A percentile compares a stretch with the other conserved stretches of the same genome.
phyloP scores from a whole-genome alignment of 2,888 invertebrate species.

The Linnaemya tessellans region DNA sequence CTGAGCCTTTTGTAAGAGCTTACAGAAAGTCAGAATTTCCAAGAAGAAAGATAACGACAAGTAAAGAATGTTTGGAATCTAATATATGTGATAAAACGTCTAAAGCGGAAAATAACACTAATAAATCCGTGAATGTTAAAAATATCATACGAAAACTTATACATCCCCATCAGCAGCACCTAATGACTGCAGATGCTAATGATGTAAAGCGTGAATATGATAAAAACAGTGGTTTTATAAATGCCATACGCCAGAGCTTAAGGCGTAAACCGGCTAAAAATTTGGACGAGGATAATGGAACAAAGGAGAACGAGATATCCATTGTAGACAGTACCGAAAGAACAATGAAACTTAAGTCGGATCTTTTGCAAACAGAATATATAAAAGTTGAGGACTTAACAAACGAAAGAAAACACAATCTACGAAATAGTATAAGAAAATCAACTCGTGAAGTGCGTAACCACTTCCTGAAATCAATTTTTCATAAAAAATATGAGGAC shows the following conservation, averaged over 20 bases:
- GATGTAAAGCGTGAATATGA: slow-evolving; percentile 49
- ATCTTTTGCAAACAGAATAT: slow-evolving; percentile 76
- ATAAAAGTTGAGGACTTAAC: slow-evolving; percentile 78
- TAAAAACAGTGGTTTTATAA: slow-evolving; percentile 67
- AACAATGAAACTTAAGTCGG: slow-evolving; percentile 80
- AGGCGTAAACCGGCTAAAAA: slow-evolving; percentile 77
- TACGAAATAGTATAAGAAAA: slow-evolving; percentile 80
- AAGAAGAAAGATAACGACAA: slow-evolving; percentile 58
- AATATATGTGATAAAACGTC: slow-evolving; percentile 73
- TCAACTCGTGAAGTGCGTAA: slow-evolving; percentile 81
- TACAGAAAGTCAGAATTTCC: slow-evolving; percentile 77
- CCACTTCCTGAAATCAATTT: slow-evolving; percentile 80
- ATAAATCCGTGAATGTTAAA: slow-evolving; percentile 75
- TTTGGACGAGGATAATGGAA: neutral
- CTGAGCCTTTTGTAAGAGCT: slow-evolving; percentile 80
- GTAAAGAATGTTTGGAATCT: slow-evolving; percentile 77
- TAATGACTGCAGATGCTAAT: slow-evolving; percentile 22
- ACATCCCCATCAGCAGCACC: slow-evolving; percentile 72
- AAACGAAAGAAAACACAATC: slow-evolving; percentile 79
- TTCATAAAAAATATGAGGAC: slow-evolving; percentile 81
- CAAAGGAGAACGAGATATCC: slow-evolving; percentile 77
- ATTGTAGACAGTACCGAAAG: slow-evolving; percentile 81
- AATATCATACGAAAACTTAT: slow-evolving; percentile 80
- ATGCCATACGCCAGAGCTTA: slow-evolving; percentile 80
- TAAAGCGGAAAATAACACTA: slow-evolving; percentile 69